Conservation (phyloP, 2,797 vertebrate genomes). For the Luscinia luscinia region DNA sequence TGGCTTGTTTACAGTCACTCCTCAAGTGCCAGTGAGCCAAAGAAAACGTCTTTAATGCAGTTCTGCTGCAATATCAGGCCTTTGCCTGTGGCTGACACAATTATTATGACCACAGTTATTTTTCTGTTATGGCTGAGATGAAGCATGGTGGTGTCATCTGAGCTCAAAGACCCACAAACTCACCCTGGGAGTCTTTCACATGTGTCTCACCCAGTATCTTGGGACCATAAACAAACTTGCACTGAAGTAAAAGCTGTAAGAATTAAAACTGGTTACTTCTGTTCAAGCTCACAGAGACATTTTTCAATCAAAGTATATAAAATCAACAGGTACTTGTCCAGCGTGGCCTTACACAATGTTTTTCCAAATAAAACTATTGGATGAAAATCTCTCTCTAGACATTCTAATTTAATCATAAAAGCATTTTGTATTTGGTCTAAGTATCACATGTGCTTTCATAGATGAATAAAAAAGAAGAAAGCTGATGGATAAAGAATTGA, state of each 20-base stretch:
- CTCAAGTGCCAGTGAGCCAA: constrained; percentile 14
- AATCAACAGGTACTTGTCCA: background rate
- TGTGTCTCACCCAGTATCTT: constrained; percentile 5
- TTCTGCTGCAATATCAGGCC: background rate
- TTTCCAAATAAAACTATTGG: background rate
- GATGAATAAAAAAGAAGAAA: background rate
- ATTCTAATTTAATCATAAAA: background rate
- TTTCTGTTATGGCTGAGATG: background rate
- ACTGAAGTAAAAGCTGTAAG: background rate
- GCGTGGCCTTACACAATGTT: background rate
- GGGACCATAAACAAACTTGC: background rate
- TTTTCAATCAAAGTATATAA: background rate
- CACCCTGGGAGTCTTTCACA: background rate
- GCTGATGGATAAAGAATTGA: background rate
- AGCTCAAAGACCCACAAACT: background rate
- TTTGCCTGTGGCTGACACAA: constrained; percentile 6
- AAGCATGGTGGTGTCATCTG: background rate
- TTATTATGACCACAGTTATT: constrained; percentile 7
- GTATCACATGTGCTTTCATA: background rate
- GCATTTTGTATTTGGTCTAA: background rate
- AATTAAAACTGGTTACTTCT: background rate
- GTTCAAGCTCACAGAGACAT: background rate
- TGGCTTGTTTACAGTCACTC: constrained; percentile 16
- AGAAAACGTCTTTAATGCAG: background rate
- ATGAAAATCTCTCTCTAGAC: background rate